Conservation (phyloP, 2,797 vertebrate genomes). For the Lagocephalus sceleratus region DNA sequence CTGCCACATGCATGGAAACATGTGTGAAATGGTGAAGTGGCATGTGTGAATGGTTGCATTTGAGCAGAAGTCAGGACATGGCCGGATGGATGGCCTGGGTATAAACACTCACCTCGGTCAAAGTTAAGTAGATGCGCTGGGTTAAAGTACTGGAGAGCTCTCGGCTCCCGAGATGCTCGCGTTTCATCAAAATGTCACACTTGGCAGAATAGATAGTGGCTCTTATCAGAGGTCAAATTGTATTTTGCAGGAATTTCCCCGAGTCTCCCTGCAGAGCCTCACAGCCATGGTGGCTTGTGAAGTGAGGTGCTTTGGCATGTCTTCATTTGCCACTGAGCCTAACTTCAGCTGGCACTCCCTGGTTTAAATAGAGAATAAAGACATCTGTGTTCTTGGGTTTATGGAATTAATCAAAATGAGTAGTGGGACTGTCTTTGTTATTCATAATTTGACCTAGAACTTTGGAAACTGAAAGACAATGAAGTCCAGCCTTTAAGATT, state of each 20-base stretch:
- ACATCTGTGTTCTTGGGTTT: slow-evolving; percentile 32
- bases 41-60: background rate
- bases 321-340: slow-evolving; percentile 33
- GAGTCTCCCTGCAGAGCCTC: slow-evolving; percentile 42
- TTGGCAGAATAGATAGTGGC: slow-evolving; percentile 44
- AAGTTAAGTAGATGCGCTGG: slow-evolving; percentile 31
- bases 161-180: slow-evolving; percentile 29
- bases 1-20: background rate
- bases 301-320: slow-evolving; percentile 28
- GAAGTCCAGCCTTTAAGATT: background rate
- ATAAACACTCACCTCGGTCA: slow-evolving; percentile 8
- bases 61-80: background rate
- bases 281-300: slow-evolving; percentile 21
- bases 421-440: slow-evolving; percentile 11
- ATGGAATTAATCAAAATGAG: slow-evolving; percentile 23
- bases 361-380: slow-evolving; percentile 35
- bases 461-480: slow-evolving; percentile 1
- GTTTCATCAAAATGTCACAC: slow-evolving; percentile 63
- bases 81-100: background rate
- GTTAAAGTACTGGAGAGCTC: slow-evolving; percentile 40
- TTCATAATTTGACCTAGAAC: slow-evolving; percentile 24
- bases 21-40: background rate
- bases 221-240: slow-evolving; percentile 56
- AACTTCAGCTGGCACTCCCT: slow-evolving; percentile 44
- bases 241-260: slow-evolving; percentile 50